Base-by-base conservation (phyloP, 2,113 vertebrate genomes). In the Xerus inauris region DNA sequence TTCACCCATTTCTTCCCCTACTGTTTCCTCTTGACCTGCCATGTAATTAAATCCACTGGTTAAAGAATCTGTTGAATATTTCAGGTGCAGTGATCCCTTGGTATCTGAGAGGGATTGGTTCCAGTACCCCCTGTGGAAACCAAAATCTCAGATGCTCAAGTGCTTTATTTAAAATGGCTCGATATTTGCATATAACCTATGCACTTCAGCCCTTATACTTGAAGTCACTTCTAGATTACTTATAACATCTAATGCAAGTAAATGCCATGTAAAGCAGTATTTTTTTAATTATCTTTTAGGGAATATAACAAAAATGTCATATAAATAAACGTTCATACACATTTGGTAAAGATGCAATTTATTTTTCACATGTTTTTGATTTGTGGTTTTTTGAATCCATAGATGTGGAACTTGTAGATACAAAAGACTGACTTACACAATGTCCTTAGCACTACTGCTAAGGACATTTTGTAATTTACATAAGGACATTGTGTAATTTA, bases 41-140 rank as follows among this genome's bases (percentile, higher is more conserved):
- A 64, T 75, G 42, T 94, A 91, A 95, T 94, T 64, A 94, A 96
- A 76, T 54, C 10, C 49, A 75, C 30, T 89, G 84, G 24, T 64
- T 94, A 93, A 89, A 87, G 54, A 92, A 32, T 80, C 42, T 95
- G 1, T 92, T 79, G 87, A 89, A n/a, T 22, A 79, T 87, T 94
- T 57, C n/a, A n/a, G 88, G n/a, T 32, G 32, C n/a, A 57, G n/a
- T 57, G 38, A 5, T 87, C 19, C 11, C 6, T 87, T 32, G 14
- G 38, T 57, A 12, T 32, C 26, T 40, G 16, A 42, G 3, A 6
- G 28, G 9, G 4, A 42, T 14, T 72, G 51, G 69, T 45, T 73
- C 54, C 72, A 57, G 26, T 42, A 59, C 38, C 10, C 24, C 72
- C 38, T 13, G 6, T 67, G 40, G 40, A 28, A 8, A 26, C 72